A percentile compares a stretch with the other conserved stretches of the same genome.
These are phyloP conservation scores for Uropetala carovei DNA, from an alignment of 2,888 invertebrate genomes.

Conservation along the genomic window DNA sequence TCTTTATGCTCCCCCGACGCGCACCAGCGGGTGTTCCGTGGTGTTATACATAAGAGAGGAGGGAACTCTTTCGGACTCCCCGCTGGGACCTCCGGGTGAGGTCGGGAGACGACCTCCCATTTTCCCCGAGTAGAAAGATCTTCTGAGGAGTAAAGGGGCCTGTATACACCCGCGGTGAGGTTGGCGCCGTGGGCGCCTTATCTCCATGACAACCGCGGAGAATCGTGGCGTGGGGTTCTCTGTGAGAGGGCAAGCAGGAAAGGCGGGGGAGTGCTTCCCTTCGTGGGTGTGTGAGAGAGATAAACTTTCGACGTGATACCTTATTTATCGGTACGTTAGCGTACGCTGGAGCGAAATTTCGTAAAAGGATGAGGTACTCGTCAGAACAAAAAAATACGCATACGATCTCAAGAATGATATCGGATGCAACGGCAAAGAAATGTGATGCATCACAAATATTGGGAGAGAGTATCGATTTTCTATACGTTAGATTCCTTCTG, in stretches of 20 bases:
- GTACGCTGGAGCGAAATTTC: not conserved
- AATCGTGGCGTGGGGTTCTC: constrained; percentile 4
- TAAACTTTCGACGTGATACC: not conserved
- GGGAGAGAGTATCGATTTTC: no score
- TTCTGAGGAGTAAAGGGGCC: constrained; percentile 5
- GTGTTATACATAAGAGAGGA: constrained; percentile 35
- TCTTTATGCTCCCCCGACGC: constrained; percentile 19
- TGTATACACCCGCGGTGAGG: constrained; percentile 9
- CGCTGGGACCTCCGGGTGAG: constrained; percentile 25
- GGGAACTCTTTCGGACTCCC: not conserved
- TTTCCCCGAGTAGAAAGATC: not conserved
- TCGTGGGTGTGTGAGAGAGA: not conserved
- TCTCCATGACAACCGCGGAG: constrained; percentile 8
- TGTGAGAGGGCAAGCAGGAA: not conserved
- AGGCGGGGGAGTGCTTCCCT: not conserved
- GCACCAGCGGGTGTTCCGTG: constrained; percentile 23
- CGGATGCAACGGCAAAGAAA: no score
- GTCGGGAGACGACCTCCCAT: not conserved
- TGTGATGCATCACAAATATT: no score
- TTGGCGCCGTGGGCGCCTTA: constrained; percentile 31
- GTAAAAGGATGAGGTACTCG: not conserved
- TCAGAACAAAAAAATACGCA: not conserved
- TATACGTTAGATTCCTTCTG: no score
- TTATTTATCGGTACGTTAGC: constrained; percentile 20
- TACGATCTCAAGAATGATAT: not conserved